Percentiles rank a stretch among this genome's conserved stretches.
Conservation (phyloP, 1,140 invertebrate species). For the Zaprionus nigranus region DNA sequence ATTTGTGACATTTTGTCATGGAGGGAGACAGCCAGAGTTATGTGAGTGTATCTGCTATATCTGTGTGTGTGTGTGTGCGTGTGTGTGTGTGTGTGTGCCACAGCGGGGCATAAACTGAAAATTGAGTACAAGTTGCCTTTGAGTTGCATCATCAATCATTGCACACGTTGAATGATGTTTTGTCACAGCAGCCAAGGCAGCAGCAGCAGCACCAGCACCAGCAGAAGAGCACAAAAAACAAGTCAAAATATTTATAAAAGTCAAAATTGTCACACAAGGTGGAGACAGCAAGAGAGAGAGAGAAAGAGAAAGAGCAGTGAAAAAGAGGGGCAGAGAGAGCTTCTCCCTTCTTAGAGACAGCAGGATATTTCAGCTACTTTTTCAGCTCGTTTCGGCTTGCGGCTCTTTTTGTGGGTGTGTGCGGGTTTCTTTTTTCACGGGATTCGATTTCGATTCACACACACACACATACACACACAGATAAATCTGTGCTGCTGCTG, state of each 20-base stretch:
- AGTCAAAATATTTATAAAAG: conserved; percentile 83
- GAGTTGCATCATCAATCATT: conserved; percentile 83
- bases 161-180: conserved; percentile 82
- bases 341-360: background rate
- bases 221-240: conserved; percentile 46
- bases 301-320: background rate
- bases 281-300: conserved; percentile 3
- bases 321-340: conserved; percentile 1
- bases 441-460: conserved; percentile 74
- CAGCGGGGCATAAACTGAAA: conserved; percentile 65
- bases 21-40: conserved; percentile 47
- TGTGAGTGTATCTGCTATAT: conserved; percentile 20
- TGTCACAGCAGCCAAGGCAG: conserved; percentile 71
- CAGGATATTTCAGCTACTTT: conserved; percentile 34
- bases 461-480: conserved; percentile 34
- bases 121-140: conserved; percentile 80
- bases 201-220: conserved; percentile 38
- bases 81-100: conserved; percentile 33
- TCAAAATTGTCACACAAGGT: conserved; percentile 74
- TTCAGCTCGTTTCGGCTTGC: conserved; percentile 9
- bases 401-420: conserved; percentile 10
- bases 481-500: conserved; percentile 55
- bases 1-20: conserved; percentile 82
- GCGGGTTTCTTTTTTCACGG: conserved; percentile 45
- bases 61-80: background rate